Conservation (phyloP, 2,888 invertebrate genomes). For the Cryptophagus acutangulus region DNA sequence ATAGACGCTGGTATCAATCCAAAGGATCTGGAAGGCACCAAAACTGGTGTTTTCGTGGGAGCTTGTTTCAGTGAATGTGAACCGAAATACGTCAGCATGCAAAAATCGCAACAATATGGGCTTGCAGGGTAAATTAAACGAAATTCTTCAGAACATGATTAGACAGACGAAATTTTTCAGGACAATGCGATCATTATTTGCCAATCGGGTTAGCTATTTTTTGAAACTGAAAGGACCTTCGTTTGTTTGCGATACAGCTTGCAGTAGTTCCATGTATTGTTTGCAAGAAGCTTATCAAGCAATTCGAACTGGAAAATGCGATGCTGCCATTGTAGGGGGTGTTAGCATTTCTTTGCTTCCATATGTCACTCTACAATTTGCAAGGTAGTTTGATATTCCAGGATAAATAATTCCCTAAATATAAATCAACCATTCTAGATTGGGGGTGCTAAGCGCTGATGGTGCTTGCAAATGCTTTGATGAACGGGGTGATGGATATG, state of each 20-base stretch:
- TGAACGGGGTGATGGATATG: conserved; percentile 74
- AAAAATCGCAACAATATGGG: too few relatives aligned
- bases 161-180: too few relatives aligned
- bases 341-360: conserved; percentile 83
- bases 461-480: conserved; percentile 92
- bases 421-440: conserved; percentile 41
- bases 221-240: conserved; percentile 87
- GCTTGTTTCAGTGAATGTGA: conserved; percentile 75
- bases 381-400: conserved; percentile 50
- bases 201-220: conserved; percentile 85
- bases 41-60: conserved; percentile 77
- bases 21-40: conserved; percentile 62
- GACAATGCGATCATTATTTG: conserved; percentile 81
- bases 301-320: conserved; percentile 75
- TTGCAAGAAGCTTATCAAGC: conserved; percentile 75
- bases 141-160: too few relatives aligned
- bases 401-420: too few relatives aligned
- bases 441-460: conserved; percentile 75
- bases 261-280: conserved; percentile 88
- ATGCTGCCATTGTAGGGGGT: conserved; percentile 86
- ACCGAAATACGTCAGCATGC: too few relatives aligned
- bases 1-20: conserved; percentile 66
- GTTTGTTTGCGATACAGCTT: conserved; percentile 85
- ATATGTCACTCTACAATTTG: conserved; percentile 82
- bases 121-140: too few relatives aligned